A percentile compares a stretch with the other conserved stretches of the same genome.
phyloP scores from a whole-genome alignment of 2,888 invertebrate species.

The Pyrrhia umbra region DNA sequence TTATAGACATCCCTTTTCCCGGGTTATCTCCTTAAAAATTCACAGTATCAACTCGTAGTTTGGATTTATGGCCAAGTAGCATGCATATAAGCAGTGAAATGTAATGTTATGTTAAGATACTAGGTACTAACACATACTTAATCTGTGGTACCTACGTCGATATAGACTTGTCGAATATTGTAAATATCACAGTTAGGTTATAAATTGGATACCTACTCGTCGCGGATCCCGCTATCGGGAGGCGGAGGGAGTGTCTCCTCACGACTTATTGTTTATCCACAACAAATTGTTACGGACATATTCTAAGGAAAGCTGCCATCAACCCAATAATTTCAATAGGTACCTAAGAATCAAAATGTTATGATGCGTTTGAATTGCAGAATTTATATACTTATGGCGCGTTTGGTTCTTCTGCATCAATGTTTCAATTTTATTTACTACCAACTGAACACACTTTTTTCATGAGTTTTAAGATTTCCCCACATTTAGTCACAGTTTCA shows the following conservation, averaged over 20 bases:
- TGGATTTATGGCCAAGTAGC: too few species aligned
- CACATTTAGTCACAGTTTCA: too few species aligned
- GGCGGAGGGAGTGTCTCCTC: constrained; percentile 82
- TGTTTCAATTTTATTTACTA: too few species aligned
- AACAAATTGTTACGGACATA: constrained; percentile 83
- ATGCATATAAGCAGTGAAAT: too few species aligned
- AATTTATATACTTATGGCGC: constrained; percentile 1
- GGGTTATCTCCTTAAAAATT: too few species aligned
- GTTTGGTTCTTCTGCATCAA: too few species aligned
- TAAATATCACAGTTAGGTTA: constrained; percentile 83
- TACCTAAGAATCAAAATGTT: constrained; percentile 50
- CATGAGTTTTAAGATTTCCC: too few species aligned
- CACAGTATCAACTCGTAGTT: too few species aligned
- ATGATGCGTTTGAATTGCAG: constrained; percentile 1
- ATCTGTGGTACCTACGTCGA: neutral
- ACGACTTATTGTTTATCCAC: constrained; percentile 88
- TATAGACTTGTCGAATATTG: constrained; percentile 56
- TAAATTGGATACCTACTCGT: constrained; percentile 80
- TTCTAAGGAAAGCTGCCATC: constrained; percentile 77
- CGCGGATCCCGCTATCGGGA: constrained; percentile 80
- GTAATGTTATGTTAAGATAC: too few species aligned
- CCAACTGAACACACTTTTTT: too few species aligned
- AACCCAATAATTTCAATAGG: constrained; percentile 64
- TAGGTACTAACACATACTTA: too few species aligned
- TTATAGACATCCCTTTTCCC: too few species aligned